Base-by-base conservation (phyloP, 1,140 invertebrate genomes). In the Heliothis virescens region DNA sequence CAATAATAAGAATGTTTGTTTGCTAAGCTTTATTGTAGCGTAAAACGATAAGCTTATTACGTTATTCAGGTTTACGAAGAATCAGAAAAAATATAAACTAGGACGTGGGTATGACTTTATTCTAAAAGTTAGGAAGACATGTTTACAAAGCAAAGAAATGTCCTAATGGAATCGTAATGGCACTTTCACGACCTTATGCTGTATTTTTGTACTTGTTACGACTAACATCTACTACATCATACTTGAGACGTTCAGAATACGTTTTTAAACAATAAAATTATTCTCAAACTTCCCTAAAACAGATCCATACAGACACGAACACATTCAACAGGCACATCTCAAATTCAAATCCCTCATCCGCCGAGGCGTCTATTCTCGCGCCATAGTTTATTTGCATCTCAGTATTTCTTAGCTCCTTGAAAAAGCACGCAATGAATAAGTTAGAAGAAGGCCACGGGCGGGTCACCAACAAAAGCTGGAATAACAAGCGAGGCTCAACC, bases 371-470 rank as follows among this genome's bases (percentile, higher is more conserved):
- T 67, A 67, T 67, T 67, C 63, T 73, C 34, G 11, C 55, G 55
- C 71, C 71, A 73, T 73, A 73, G 29, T 73, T 73, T 73, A 73
- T 73, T 73, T 73, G 71, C 71, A 73, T 73, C 71, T 47, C 71
- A 59, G 71, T 73, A 73, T 73, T 73, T 73, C 71, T 73, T 73
- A 47, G 62, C 71, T 73, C 55, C 71, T 73, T 75, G 41, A 75
- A 75, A 53, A 76, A 76, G 60, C 41, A 83, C 72, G 81, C 83
- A 88, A 87, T 88, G 87, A 87, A 88, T 88, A 87, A 87, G 75
- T 87, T 82, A 88, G 85, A 83, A 84, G 82, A 85, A 81, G 81
- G 82, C 83, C 82, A 84, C 80, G 83, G 83, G 79, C 84, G 71
- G 85, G 83, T 88, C 82, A 79, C 81, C 72, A 82, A 85, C 79